phyloP scores from a whole-genome alignment of 2,113 vertebrate genomes.

The Romanogobio albipinnatus region DNA sequence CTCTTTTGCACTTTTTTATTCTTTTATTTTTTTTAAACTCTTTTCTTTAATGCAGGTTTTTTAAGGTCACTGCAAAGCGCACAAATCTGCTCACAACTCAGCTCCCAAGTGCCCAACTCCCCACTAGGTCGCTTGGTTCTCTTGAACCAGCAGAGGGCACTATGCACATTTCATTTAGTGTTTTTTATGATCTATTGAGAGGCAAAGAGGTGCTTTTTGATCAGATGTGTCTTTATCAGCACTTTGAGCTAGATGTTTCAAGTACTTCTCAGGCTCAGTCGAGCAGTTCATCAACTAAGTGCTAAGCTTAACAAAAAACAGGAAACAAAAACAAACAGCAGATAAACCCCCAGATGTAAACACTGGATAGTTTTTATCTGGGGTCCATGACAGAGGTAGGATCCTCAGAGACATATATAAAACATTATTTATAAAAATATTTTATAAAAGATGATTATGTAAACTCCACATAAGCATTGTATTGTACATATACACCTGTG shows the following conservation, averaged over 20 bases:
- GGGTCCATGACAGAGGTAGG: no score
- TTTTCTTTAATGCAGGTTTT: neutral
- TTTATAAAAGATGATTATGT: no score
- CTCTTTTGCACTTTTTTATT: neutral
- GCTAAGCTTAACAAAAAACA: neutral
- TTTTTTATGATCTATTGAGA: neutral
- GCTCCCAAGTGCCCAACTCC: neutral
- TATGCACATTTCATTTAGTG: constrained; percentile 14
- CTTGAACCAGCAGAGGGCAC: constrained; percentile 47
- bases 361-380: neutral
- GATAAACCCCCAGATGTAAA: neutral
- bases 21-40: neutral
- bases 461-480: no score
- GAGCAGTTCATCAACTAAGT: constrained; percentile 7
- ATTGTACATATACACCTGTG: no score
- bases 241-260: constrained; percentile 45
- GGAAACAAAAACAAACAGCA: neutral
- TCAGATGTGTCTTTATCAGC: constrained; percentile 47
- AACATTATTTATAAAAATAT: no score
- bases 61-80: neutral
- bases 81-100: neutral
- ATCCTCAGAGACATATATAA: no score
- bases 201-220: constrained; percentile 29
- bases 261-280: constrained; percentile 12
- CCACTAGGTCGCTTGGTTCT: neutral